Base-by-base conservation (phyloP, 2,888 invertebrate genomes). In the Apomyelois bistriatella region DNA sequence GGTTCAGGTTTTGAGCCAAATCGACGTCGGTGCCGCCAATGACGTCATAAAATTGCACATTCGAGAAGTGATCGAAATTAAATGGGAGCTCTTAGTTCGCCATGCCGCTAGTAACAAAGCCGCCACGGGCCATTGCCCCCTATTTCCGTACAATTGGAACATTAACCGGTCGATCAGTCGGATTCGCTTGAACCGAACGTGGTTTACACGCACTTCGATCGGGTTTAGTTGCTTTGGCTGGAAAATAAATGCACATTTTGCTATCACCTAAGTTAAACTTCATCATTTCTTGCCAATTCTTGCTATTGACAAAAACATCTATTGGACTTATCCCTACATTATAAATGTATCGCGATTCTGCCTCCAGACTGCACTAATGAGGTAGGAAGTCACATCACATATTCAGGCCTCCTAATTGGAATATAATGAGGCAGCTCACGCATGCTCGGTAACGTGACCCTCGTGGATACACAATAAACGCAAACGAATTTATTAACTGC, bases 141-240 rank as follows among this genome's bases (percentile, higher is more conserved):
- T 38, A 54, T 43, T 54, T 50, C 54, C 58, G 57, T 54, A 66
- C 68, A 65, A 62, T 63, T 41, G 37, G 43, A 43, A 53, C 57
- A 55, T 59, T 62, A 62, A 60, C 42, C 55, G 56, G 53, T 15
- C 54, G 58, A 60, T 65, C 57, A 59, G 57, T 65, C 57, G 15
- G 37, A 55, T 55, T 54, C 54, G 47, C 37, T 49, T 55, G 43
- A 50, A 48, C 52, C 13, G 41, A n/a, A 16, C 52, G 35, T 32
- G 40, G 38, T 35, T 30, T 15, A 1, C 47, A 41, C 32, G 35
- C 15, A 13, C 32, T 41, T 13, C 30, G 13, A 32, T 32, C 40
- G 40, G 15, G 1, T 32, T 32, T 40, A 40, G 16, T 40, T 15
- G 15, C 40, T 3, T 40, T 9, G 15, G 16, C 40, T 40, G 40